Evolutionary conservation across 1,140 invertebrate genomes (phyloP), one percentile per base, ranked within the genome.

Genomic region (Palaemon carinicauda): DNA sequence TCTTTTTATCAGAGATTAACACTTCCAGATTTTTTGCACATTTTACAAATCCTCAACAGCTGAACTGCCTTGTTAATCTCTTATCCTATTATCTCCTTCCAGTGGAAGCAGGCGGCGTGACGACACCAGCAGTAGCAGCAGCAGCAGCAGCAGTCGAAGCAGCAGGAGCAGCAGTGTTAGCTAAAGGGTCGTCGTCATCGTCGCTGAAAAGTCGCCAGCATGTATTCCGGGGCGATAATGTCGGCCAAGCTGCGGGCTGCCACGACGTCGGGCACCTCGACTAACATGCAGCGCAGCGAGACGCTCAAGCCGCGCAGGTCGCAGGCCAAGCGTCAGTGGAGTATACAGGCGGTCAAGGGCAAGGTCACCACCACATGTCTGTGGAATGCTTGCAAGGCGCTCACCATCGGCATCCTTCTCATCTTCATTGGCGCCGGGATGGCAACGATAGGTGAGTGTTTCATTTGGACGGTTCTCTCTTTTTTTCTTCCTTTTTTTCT

Each of bases 311-410:
- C 85, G 14, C 80, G 88, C 14, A 29, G 83, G 53, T 89, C 88
- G 15, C 88, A 89, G 60, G 88, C 88, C 1, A 77, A 78, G 65
- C 53, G 88, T 4, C 88, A 89, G 29, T 90, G 91, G 90, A 90
- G 90, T 51, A 89, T 90, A 27, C 92, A 94, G 93, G 94, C 94
- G 91, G 95, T 96, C 89, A 93, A 94, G 87, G 95, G 95, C 78
- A 96, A 97, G 92, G 95, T 96, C 92, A 96, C 95, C 89, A 95
- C 95, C 29, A 93, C 94, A 90, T 97, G 96, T 91, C 93, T 97
- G 85, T 97, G 96, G 96, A 96, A 97, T 90, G 96, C 96, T 31
- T 97, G 96, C 91, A 96, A 96, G 90, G 96, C 96, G 33, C 93
- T 97, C 10, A 95, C 95, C 87, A 93, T 96, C 85, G 96, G 96